Evolutionary conservation across 2,888 invertebrate species (phyloP).

Genomic region (Limnephilus auricula): DNA sequence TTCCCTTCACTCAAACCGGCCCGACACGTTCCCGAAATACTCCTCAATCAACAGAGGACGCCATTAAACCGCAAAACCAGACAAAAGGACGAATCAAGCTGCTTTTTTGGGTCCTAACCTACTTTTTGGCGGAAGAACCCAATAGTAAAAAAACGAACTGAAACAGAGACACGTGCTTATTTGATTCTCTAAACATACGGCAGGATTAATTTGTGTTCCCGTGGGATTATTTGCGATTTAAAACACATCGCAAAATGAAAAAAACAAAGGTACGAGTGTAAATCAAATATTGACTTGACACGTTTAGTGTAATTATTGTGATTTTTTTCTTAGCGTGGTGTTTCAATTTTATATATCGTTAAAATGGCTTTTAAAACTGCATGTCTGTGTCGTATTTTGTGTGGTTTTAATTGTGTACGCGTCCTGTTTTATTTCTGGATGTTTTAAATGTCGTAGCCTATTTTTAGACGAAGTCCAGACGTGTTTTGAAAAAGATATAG

Average conservation of each 20-base stretch:
- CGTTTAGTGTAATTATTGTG: neutral
- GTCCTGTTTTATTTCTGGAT: neutral
- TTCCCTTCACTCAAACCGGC: constrained; percentile 23
- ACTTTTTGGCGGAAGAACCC: constrained; percentile 18
- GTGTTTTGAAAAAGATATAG: constrained; percentile 38
- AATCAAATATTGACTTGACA: neutral
- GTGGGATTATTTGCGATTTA: neutral
- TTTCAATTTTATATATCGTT: neutral
- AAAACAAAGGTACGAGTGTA: neutral
- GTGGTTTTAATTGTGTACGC: neutral
- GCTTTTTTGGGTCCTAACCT: constrained; percentile 24
- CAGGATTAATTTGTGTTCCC: neutral
- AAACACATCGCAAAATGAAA: neutral
- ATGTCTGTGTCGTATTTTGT: neutral
- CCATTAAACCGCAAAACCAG: constrained; percentile 7
- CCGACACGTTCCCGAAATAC: neutral
- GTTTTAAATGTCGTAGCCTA: neutral
- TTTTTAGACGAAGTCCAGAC: neutral
- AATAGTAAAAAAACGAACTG: neutral
- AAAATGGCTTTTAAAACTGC: neutral
- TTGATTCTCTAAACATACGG: constrained; percentile 4
- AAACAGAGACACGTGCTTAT: neutral
- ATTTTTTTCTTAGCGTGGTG: neutral
- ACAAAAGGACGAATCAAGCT: neutral
- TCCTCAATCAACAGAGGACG: neutral